Evolutionary conservation across 2,888 invertebrate species (phyloP).

Genomic region (Fissipunctia ypsillon): DNA sequence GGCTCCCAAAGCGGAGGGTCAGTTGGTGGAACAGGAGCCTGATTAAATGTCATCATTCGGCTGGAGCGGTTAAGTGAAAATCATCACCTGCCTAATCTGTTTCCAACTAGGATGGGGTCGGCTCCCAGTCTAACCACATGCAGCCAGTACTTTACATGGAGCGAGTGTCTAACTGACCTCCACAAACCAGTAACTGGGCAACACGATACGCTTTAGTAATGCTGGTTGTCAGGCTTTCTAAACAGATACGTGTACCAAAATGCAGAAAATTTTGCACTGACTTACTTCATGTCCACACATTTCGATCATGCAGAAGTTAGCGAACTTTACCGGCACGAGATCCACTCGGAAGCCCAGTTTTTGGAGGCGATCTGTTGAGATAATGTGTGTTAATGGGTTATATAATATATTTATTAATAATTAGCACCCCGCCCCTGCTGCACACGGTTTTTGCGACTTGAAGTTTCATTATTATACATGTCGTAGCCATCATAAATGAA

Average conservation of each 20-base stretch:
- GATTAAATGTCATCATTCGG: not conserved
- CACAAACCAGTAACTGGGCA: not conserved
- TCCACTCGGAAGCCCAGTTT: conserved; percentile 45
- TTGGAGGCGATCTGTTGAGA: conserved; percentile 42
- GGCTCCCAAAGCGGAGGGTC: not conserved
- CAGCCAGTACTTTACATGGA: not conserved
- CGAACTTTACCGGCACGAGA: conserved; percentile 36
- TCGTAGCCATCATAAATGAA: too few species aligned
- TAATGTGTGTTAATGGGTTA: not conserved
- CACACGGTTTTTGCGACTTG: not conserved
- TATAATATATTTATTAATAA: not conserved
- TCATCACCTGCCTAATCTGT: not conserved
- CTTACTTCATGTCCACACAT: conserved; percentile 66
- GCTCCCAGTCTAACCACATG: not conserved
- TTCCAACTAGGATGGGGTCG: not conserved
- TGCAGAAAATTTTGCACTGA: not conserved
- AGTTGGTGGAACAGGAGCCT: not conserved
- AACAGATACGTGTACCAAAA: not conserved
- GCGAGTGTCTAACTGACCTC: not conserved
- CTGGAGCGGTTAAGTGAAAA: not conserved
- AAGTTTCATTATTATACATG: too few species aligned
- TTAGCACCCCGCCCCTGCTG: not conserved
- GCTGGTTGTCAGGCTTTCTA: not conserved
- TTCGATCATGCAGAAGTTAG: conserved; percentile 54
- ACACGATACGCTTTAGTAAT: not conserved